A percentile compares a stretch with the other conserved stretches of the same genome.
Conservation (phyloP, 2,888 invertebrate genomes). For the Megastigmus dorsalis region DNA sequence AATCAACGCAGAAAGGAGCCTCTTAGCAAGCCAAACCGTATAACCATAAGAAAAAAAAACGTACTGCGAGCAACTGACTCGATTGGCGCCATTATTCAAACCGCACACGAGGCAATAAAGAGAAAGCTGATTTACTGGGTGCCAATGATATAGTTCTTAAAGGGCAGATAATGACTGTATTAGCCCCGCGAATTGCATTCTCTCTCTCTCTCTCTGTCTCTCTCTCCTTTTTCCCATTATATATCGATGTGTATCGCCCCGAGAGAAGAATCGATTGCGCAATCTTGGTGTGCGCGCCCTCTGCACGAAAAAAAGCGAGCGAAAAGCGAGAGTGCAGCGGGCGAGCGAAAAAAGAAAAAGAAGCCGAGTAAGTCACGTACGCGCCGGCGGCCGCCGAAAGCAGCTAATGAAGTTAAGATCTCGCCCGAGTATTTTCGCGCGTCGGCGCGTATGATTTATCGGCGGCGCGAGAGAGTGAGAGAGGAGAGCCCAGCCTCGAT, state of each 20-base stretch:
- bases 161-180: constrained; percentile 34
- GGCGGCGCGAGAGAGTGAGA: not conserved
- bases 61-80: not conserved
- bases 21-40: no score
- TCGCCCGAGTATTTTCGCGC: not conserved
- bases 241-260: no score
- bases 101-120: constrained; percentile 17
- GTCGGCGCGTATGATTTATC: constrained; percentile 33
- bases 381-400: not conserved
- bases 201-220: not conserved
- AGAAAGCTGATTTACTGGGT: constrained; percentile 50
- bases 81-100: constrained; percentile 6
- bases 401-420: constrained; percentile 42
- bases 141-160: constrained; percentile 31
- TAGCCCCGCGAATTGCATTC: not conserved
- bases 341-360: not conserved
- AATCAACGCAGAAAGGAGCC: not conserved
- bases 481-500: not conserved
- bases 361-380: constrained; percentile 28
- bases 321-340: not conserved
- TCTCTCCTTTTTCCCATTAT: no score
- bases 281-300: no score
- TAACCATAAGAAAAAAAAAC: no score
- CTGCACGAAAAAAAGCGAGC: no score
- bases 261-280: constrained; percentile 14